Evolutionary conservation across 2,113 vertebrate genomes (phyloP).

Genomic region (Cochlearius cochlearius): DNA sequence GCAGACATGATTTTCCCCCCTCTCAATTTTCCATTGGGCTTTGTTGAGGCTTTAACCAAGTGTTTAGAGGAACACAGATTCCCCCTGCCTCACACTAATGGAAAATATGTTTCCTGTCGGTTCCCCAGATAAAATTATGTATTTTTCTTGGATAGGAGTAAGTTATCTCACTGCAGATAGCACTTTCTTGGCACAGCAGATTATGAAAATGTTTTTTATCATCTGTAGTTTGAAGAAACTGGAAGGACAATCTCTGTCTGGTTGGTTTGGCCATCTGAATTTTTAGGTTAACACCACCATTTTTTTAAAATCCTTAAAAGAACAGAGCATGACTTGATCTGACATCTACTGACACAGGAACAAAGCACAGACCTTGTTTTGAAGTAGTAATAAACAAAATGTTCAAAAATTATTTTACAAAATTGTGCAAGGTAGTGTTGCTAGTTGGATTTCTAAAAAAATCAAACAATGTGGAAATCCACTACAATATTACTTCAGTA

Average conservation of each 20-base stretch:
- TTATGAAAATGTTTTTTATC: background rate
- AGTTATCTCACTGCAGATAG: background rate
- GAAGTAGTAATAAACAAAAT: background rate
- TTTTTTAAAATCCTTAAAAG: background rate
- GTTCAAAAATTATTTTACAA: background rate
- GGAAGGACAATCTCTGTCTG: background rate
- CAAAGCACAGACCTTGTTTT: background rate
- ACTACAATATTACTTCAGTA: background rate
- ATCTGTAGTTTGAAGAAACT: background rate
- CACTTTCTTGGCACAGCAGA: background rate
- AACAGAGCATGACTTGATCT: background rate
- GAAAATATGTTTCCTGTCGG: background rate
- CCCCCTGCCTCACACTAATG: background rate
- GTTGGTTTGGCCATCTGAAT: background rate
- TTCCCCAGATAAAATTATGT: background rate
- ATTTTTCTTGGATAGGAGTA: background rate
- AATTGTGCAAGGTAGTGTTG: background rate
- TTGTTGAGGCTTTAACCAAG: background rate
- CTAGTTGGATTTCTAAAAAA: background rate
- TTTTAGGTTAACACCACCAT: background rate
- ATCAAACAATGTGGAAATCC: background rate
- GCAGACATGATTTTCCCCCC: fast-evolving
- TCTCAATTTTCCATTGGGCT: background rate
- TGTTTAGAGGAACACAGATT: background rate
- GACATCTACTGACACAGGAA: background rate